Base-by-base conservation (phyloP, 2,888 invertebrate species). In the Synanthedon formicaeformis region DNA sequence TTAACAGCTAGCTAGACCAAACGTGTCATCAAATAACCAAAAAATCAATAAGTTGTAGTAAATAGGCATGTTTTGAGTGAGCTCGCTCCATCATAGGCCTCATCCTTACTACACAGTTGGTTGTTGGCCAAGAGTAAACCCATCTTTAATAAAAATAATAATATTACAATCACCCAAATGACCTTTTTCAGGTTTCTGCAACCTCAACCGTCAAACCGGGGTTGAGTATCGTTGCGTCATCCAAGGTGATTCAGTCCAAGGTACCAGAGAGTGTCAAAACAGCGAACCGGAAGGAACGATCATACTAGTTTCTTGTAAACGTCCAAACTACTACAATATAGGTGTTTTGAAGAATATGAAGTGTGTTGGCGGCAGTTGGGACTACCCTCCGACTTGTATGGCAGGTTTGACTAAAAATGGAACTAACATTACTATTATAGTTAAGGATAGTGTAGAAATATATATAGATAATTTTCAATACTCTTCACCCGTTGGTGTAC, bases 371-470 rank as follows among this genome's bases (percentile, higher is more conserved):
- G 76, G 73, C 12, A 66, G 57, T 45, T 81, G 78, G 78, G 66
- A 73, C 59, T 60, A 71, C 56, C 55, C 61, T 5, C 68, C 75
- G 3, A 59, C 55, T 3, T 81, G 81, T 60, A 52, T 56, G 6
- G 69, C 78, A 75, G 81, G 78, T 81, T 66, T 69, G 74, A 27
- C 51, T 12, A 70, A 64, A 67, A 65, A 65, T 50, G 77, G 74
- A 14, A 74, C 69, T 23, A 76, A 77, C 50, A 65, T 77, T 2
- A 78, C 75, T 3, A 70, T 80, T 3, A 27, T 77, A 0, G 57
- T 79, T 11, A 73, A 68, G 51, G 75, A 78, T 52, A 62, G 61
- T 1, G 59, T 78, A 0, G 64, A 75, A 57, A 54, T 81, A 0
- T 64, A 69, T 16, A 55, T 77, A 2, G 61, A 62, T 41, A 55